These are phyloP conservation scores for Cyclina sinensis DNA, from an alignment of 1,140 invertebrate species.

Conservation along the genomic window DNA sequence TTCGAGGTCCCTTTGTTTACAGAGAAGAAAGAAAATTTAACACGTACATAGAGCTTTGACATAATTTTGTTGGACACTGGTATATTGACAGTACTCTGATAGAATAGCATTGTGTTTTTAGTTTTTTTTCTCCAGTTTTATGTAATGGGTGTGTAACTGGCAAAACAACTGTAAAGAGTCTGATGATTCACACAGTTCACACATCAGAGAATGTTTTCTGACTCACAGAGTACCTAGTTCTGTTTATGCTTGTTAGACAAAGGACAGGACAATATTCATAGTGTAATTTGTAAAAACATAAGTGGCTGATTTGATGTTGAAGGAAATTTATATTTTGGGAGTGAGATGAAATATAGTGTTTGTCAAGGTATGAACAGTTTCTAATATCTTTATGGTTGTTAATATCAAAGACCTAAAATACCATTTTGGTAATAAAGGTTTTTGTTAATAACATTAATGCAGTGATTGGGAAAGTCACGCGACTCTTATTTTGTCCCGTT, in stretches of 20 bases:
- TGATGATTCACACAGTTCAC: conserved; percentile 52
- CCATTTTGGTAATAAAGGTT: no score
- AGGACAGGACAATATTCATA: not conserved
- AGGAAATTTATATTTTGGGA: not conserved
- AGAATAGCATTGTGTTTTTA: not conserved
- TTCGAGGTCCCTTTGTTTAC: conserved; percentile 65
- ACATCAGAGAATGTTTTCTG: conserved; percentile 32
- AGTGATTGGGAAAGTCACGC: no score
- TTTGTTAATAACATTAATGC: no score
- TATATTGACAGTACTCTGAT: not conserved
- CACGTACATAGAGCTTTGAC: not conserved
- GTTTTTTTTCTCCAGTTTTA: not conserved
- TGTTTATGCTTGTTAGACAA: conserved; percentile 19
- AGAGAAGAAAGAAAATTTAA: conserved; percentile 16
- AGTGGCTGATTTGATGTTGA: not conserved
- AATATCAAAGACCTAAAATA: no score
- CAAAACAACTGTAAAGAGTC: no score
- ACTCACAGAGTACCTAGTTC: conserved; percentile 36
- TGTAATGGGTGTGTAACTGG: not conserved
- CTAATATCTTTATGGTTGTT: no score
- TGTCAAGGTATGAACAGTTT: conserved; percentile 28
- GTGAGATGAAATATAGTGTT: conserved; percentile 28
- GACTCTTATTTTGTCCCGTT: no score
- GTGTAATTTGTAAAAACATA: no score
- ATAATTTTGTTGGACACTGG: not conserved